Conservation (phyloP, 2,797 vertebrate genomes). For the Sphenopsis melanotis region DNA sequence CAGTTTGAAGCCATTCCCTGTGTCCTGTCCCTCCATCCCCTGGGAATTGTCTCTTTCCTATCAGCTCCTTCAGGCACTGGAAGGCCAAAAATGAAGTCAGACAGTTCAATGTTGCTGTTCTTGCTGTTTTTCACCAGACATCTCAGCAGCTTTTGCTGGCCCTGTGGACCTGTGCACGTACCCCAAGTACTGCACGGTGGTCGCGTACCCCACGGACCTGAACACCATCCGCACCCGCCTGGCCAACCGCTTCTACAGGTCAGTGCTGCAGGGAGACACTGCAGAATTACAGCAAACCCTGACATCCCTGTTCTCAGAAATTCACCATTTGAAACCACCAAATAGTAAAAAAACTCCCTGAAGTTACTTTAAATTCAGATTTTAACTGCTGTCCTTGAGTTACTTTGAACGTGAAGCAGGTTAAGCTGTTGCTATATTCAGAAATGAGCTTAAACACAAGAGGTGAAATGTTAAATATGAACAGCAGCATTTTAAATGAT, state of each 20-base stretch:
- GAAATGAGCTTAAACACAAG: not conserved
- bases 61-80: fast-evolving
- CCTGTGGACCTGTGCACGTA: constrained; percentile 92
- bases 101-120: not conserved
- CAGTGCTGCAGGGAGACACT: constrained; percentile 46
- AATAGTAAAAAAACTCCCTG: not conserved
- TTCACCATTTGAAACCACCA: not conserved
- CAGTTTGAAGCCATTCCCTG: fast-evolving
- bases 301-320: not conserved
- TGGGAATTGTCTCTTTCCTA: not conserved
- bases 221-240: constrained; percentile 90
- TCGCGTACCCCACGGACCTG: constrained; percentile 95
- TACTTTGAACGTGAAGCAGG: not conserved
- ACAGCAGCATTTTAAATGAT: not conserved
- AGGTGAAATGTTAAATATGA: not conserved
- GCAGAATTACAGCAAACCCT: fast-evolving
- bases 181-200: constrained; percentile 90
- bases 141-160: constrained; percentile 89
- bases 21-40: fast-evolving
- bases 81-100: fast-evolving
- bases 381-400: not conserved
- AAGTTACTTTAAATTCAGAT: not conserved
- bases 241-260: constrained; percentile 96
- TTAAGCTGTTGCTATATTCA: not conserved
- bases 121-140: constrained; percentile 76